Conservation (phyloP, 37 sponge, comb jelly and placozoan genomes). For the Spongilla lacustris region DNA sequence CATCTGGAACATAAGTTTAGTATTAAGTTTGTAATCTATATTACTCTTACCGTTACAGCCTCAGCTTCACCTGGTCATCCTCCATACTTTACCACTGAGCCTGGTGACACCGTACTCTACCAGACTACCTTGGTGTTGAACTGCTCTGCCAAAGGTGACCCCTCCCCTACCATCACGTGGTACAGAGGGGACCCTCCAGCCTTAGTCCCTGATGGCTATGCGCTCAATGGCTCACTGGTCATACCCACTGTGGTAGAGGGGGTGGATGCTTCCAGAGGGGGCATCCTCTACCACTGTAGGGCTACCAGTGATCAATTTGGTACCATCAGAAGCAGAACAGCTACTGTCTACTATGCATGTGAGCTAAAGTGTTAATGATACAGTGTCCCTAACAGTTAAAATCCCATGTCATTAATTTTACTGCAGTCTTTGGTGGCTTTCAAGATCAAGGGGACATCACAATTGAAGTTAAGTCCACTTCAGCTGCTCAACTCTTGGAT, state of each 20-base stretch:
- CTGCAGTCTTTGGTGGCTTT: background rate
- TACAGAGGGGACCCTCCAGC: background rate
- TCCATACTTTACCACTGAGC: background rate
- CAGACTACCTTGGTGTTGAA: background rate
- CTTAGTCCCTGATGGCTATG: background rate
- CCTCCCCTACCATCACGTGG: background rate
- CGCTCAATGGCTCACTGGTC: background rate
- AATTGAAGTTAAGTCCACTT: background rate
- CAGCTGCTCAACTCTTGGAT: background rate
- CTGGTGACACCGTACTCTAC: background rate
- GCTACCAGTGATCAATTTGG: background rate
- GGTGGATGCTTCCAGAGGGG: background rate
- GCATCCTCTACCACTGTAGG: background rate
- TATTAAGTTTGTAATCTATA: too few species aligned
- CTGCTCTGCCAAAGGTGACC: background rate
- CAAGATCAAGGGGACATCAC: background rate
- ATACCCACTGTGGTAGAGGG: background rate
- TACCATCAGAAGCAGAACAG: background rate
- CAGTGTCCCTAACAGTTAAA: background rate
- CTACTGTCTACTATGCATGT: background rate
- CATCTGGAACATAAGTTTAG: too few species aligned
- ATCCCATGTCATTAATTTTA: background rate
- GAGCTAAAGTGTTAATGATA: too few species aligned
- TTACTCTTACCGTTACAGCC: too few species aligned
- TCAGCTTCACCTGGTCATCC: background rate